phyloP scores from a whole-genome alignment of 2,797 vertebrate species.

The Danio jaintianensis region DNA sequence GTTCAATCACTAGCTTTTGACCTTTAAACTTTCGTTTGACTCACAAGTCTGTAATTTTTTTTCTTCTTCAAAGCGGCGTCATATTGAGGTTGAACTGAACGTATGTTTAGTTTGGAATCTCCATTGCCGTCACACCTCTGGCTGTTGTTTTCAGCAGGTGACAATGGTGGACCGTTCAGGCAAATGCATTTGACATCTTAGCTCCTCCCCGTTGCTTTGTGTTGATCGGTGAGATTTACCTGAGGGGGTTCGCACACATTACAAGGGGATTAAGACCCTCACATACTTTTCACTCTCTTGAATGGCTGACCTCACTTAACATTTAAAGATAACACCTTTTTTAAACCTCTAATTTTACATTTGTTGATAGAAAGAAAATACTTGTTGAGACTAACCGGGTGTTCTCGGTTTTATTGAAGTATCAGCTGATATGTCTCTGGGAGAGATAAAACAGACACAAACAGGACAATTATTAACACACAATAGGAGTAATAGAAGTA shows the following conservation, averaged over 20 bases:
- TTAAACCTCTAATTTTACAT: not conserved
- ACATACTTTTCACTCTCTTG: not conserved
- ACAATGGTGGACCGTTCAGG: conserved; percentile 43
- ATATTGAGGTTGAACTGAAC: not conserved
- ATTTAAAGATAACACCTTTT: not conserved
- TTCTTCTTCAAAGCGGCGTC: not conserved
- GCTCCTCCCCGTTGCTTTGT: conserved; percentile 56
- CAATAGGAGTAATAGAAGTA: not conserved
- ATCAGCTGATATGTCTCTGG: not conserved
- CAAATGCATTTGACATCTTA: conserved; percentile 44
- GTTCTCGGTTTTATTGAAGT: not conserved
- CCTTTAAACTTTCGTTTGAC: conserved; percentile 62
- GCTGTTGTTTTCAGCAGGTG: conserved; percentile 42
- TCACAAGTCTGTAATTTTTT: conserved; percentile 19
- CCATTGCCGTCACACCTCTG: conserved; percentile 39
- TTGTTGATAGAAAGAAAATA: not conserved
- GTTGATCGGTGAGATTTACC: conserved; percentile 48
- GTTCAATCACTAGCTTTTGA: conserved; percentile 58
- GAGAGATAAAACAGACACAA: not conserved
- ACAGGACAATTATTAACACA: not conserved
- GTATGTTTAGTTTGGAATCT: conserved; percentile 22
- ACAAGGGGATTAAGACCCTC: conserved; percentile 46
- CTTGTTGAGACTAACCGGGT: not conserved
- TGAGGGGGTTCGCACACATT: conserved; percentile 54
- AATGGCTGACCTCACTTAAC: not conserved